Percentiles rank a stretch among this genome's conserved stretches.
Conservation (phyloP, 2,888 invertebrate species). For the Hirtodrosophila alboralis region DNA sequence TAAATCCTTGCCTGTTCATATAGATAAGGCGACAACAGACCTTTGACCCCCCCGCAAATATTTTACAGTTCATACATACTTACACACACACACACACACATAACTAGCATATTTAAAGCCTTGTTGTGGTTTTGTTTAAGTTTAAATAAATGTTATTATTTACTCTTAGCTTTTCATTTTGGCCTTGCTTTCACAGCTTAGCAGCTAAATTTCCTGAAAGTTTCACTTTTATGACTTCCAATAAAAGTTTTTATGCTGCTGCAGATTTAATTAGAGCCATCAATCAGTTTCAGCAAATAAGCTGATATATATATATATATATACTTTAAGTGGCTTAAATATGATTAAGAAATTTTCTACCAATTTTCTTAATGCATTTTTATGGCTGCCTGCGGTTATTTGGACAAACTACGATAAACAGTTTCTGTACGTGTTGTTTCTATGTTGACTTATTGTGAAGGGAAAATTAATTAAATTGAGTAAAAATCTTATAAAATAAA, state of each 20-base stretch:
- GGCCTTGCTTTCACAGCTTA: conserved; percentile 1
- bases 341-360: conserved; percentile 31
- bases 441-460: neutral
- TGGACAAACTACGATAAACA: neutral
- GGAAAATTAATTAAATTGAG: neutral
- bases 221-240: conserved; percentile 54
- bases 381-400: conserved; percentile 23
- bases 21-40: conserved; percentile 53
- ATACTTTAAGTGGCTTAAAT: too few relatives aligned
- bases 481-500: too few relatives aligned
- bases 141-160: conserved; percentile 55
- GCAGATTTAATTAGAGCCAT: conserved; percentile 65
- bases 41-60: neutral
- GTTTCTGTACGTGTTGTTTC: neutral
- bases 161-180: conserved; percentile 17
- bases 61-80: neutral
- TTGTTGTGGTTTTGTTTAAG: conserved; percentile 52
- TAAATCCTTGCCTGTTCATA: conserved; percentile 58
- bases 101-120: conserved; percentile 43
- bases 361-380: conserved; percentile 19
- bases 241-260: conserved; percentile 64
- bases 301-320: too few relatives aligned
- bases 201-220: conserved; percentile 24
- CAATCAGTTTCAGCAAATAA: conserved; percentile 64
- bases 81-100: neutral